A percentile compares a stretch with the other conserved stretches of the same genome.
Conservation (phyloP, 2,113 vertebrate species). For the Cacatua alba region DNA sequence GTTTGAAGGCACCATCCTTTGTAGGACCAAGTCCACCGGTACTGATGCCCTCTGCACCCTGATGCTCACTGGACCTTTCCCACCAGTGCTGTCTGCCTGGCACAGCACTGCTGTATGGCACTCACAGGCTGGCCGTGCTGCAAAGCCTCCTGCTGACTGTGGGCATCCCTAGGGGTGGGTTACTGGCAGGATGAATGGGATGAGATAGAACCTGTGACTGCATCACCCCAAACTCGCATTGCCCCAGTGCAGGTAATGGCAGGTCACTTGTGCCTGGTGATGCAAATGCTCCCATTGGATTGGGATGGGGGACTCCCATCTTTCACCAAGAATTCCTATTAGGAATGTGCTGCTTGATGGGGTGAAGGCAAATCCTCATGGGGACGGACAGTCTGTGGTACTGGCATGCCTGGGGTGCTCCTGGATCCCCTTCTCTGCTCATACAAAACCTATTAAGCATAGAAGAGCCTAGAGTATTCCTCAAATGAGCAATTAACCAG, state of each 20-base stretch:
- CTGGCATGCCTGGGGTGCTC: background rate
- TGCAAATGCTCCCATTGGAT: background rate
- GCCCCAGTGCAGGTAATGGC: background rate
- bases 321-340: background rate
- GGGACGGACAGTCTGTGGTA: background rate
- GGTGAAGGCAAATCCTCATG: background rate
- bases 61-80: background rate
- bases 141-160: background rate
- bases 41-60: rapidly evolving
- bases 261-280: background rate
- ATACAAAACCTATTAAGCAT: background rate
- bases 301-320: background rate
- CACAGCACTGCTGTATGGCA: rapidly evolving
- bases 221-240: background rate
- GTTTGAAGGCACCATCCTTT: background rate
- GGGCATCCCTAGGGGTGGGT: rapidly evolving
- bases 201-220: background rate
- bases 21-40: background rate
- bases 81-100: rapidly evolving
- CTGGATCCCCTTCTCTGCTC: background rate
- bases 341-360: rapidly evolving
- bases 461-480: background rate
- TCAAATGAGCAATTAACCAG: background rate
- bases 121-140: background rate
- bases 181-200: rapidly evolving